phyloP scores from a whole-genome alignment of 2,797 vertebrate species.

The Masticophis lateralis region DNA sequence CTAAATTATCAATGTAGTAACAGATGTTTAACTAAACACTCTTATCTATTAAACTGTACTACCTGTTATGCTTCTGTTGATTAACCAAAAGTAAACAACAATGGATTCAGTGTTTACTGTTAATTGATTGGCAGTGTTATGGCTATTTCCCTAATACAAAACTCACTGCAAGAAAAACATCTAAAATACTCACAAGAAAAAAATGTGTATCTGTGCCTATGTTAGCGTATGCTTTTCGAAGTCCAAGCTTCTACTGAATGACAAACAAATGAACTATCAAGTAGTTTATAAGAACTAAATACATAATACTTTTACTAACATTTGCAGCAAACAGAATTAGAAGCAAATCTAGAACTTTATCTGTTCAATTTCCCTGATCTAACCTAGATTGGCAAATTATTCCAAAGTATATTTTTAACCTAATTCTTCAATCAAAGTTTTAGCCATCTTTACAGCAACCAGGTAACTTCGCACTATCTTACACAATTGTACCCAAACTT shows the following conservation, averaged over 20 bases:
- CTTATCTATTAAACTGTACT: neutral
- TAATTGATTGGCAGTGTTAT: constrained; percentile 16
- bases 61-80: neutral
- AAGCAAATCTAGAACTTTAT: neutral
- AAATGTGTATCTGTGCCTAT: neutral
- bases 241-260: constrained; percentile 16
- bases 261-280: neutral
- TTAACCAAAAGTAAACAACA: constrained; percentile 12
- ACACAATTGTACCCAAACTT: neutral
- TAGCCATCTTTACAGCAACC: neutral
- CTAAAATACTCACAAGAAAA: constrained; percentile 36
- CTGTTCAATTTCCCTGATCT: neutral
- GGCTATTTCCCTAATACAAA: constrained; percentile 11
- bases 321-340: neutral
- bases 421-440: neutral
- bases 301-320: neutral
- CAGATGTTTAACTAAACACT: neutral
- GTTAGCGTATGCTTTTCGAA: constrained; percentile 18
- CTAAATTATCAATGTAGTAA: neutral
- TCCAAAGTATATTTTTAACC: neutral
- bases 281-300: neutral
- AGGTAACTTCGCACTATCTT: neutral
- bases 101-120: constrained; percentile 24
- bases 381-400: neutral
- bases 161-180: neutral